Conservation (phyloP, 2,113 vertebrate species). For the Phyllostomus discolor region DNA sequence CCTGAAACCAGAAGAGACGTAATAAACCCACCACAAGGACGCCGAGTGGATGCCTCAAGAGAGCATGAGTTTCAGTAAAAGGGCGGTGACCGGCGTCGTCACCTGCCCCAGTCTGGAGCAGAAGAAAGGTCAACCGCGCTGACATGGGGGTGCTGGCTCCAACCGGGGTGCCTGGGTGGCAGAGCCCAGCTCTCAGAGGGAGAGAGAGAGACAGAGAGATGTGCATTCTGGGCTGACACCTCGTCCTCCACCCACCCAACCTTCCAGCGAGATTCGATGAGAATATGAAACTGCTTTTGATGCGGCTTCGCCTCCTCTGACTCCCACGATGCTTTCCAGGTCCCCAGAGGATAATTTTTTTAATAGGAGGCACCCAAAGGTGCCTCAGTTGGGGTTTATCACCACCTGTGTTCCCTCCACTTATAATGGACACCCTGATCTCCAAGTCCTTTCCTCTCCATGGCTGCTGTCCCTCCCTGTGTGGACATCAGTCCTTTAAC, state of each 20-base stretch:
- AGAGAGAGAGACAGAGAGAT: no score
- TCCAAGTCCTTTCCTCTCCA: neutral
- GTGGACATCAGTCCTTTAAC: neutral
- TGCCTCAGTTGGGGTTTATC: neutral
- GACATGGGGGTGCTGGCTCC: neutral
- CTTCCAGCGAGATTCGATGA: constrained; percentile 47
- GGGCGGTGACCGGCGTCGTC: neutral
- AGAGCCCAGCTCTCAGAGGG: neutral
- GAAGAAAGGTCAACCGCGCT: neutral
- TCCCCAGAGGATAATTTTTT: neutral
- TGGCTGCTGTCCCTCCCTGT: neutral
- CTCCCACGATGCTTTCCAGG: constrained; percentile 63
- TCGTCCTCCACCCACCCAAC: constrained; percentile 28
- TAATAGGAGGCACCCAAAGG: neutral
- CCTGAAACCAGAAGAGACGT: neutral
- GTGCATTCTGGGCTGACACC: neutral
- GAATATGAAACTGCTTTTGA: constrained; percentile 52
- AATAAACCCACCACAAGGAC: neutral
- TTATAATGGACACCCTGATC: neutral
- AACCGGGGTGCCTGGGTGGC: neutral
- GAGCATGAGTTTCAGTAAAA: neutral
- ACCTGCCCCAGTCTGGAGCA: neutral
- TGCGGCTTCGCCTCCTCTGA: constrained; percentile 7
- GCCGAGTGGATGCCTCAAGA: neutral
- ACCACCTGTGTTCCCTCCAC: neutral